These are phyloP conservation scores for Amphiprion percula DNA, from an alignment of 2,113 vertebrate genomes.

Conservation along the genomic window DNA sequence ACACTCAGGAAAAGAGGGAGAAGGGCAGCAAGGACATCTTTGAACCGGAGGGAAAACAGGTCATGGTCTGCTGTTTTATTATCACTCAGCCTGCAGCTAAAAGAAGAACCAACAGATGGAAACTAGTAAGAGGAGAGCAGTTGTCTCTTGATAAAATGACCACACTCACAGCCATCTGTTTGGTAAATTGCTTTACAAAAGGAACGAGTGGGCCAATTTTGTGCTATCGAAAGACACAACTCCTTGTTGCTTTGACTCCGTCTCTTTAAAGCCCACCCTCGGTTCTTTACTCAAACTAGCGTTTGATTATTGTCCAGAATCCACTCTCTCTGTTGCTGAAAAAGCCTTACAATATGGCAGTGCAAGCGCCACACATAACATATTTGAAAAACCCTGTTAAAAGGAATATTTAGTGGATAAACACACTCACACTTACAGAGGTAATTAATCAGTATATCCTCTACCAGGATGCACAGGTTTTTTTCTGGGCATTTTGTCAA, in stretches of 20 bases:
- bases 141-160: constrained; percentile 57
- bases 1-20: constrained; percentile 41
- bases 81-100: constrained; percentile 60
- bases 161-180: constrained; percentile 70
- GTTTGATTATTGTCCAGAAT: constrained; percentile 40
- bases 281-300: neutral
- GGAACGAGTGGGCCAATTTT: constrained; percentile 43
- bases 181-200: constrained; percentile 64
- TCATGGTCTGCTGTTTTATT: constrained; percentile 48
- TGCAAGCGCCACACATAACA: constrained; percentile 6
- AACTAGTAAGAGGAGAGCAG: constrained; percentile 42
- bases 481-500: constrained; percentile 42
- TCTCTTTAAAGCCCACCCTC: constrained; percentile 29
- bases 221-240: constrained; percentile 28
- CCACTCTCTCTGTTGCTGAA: neutral
- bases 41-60: constrained; percentile 70
- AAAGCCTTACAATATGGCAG: constrained; percentile 21
- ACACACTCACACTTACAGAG: neutral
- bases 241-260: constrained; percentile 22
- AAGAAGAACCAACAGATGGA: constrained; percentile 58
- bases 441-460: constrained; percentile 53
- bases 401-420: neutral
- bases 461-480: constrained; percentile 20
- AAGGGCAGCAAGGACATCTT: constrained; percentile 61
- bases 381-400: neutral